A percentile compares a stretch with the other conserved stretches of the same genome.
Conservation (phyloP, 1,140 invertebrate species). For the Meloidogyne exigua region DNA sequence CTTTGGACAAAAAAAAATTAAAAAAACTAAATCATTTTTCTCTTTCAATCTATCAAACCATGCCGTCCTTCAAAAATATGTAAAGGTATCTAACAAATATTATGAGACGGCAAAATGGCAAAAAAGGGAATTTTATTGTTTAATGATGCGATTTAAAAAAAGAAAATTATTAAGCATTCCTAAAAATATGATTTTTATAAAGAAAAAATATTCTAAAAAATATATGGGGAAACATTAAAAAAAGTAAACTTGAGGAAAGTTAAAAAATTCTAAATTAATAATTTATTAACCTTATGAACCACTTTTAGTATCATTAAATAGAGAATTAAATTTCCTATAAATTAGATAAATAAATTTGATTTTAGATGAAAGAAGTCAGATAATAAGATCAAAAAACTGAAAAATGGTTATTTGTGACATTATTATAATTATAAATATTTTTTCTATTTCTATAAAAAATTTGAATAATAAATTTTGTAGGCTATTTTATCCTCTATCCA, state of each 20-base stretch:
- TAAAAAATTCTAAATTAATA: neutral
- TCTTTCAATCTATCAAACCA: neutral
- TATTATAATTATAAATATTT: too few species aligned
- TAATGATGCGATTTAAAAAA: neutral
- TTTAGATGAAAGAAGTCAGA: neutral
- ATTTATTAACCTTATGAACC: neutral
- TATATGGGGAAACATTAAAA: neutral
- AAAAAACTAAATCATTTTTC: neutral
- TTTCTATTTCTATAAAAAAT: too few species aligned
- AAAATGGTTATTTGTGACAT: too few species aligned
- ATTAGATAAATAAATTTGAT: neutral
- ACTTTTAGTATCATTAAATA: neutral
- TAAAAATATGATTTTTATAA: neutral
- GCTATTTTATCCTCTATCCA: neutral
- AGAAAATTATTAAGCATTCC: neutral
- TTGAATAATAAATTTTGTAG: slow-evolving; percentile 1
- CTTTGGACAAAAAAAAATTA: neutral
- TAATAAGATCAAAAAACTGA: neutral
- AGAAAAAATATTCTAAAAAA: too few species aligned
- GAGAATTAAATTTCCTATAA: too few species aligned
- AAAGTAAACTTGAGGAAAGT: neutral
- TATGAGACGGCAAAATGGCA: neutral
- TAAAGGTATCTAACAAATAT: slow-evolving; percentile 2
- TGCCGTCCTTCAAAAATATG: neutral
- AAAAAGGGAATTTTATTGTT: slow-evolving; percentile 2